These are phyloP conservation scores for Listronotus oregonensis DNA, from an alignment of 1,140 invertebrate species.

Conservation along the genomic window DNA sequence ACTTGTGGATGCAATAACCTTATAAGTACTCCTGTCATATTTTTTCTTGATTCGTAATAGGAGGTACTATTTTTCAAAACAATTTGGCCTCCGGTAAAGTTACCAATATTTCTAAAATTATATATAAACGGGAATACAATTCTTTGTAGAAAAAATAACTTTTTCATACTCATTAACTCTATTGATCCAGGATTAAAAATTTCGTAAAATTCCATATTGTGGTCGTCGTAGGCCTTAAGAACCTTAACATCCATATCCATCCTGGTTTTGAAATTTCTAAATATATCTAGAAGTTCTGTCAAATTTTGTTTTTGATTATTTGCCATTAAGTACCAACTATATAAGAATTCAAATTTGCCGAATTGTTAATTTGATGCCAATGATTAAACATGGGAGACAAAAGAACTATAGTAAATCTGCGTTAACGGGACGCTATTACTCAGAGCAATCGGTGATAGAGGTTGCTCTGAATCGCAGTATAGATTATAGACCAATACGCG, in stretches of 20 bases:
- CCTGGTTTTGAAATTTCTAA: constrained; percentile 3
- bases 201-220: neutral
- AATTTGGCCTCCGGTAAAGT: neutral
- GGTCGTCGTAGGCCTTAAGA: neutral
- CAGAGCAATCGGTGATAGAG: too few relatives aligned
- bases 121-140: too few relatives aligned
- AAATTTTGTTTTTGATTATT: neutral
- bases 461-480: too few relatives aligned
- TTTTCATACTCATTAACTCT: too few relatives aligned
- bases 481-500: too few relatives aligned
- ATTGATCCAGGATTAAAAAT: constrained; percentile 20
- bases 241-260: constrained; percentile 30
- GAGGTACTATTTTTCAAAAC: neutral
- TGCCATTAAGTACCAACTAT: constrained; percentile 10
- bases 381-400: too few relatives aligned
- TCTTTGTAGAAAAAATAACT: too few relatives aligned
- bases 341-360: constrained; percentile 14
- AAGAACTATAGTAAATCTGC: too few relatives aligned
- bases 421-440: too few relatives aligned
- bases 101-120: constrained; percentile 13
- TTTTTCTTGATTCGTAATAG: constrained; percentile 25
- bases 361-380: too few relatives aligned
- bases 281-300: neutral
- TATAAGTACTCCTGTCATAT: constrained; percentile 23
- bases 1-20: too few relatives aligned